Conservation (phyloP, 1,140 invertebrate genomes). For the Holcopasites calliopsidis region DNA sequence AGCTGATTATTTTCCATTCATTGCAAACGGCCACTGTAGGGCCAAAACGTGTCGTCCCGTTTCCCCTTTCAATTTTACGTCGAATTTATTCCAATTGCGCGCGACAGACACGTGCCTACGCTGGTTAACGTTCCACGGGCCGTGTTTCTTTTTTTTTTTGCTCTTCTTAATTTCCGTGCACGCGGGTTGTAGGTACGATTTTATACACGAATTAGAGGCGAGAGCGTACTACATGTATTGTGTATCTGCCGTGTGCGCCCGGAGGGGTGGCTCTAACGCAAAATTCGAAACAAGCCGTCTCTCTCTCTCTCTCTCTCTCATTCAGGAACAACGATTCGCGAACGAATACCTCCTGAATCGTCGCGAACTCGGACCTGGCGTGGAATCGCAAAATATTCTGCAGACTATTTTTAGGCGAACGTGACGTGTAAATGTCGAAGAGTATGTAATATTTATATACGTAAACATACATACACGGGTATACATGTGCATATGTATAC, state of each 20-base stretch:
- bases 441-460: constrained; percentile 60
- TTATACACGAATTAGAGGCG: constrained; percentile 22
- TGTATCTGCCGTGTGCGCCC: constrained; percentile 18
- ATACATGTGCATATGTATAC: constrained; percentile 62
- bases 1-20: constrained; percentile 68
- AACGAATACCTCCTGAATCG: not conserved
- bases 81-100: not conserved
- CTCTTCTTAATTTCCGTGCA: not conserved
- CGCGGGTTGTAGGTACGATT: constrained; percentile 3
- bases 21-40: constrained; percentile 48
- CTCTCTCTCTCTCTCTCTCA: too few relatives aligned
- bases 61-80: not conserved
- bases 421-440: constrained; percentile 48
- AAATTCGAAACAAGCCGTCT: constrained; percentile 8
- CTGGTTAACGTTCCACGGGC: not conserved
- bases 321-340: constrained; percentile 1
- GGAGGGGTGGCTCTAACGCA: constrained; percentile 33
- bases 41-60: constrained; percentile 21
- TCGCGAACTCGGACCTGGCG: constrained; percentile 4
- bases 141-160: not conserved
- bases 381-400: constrained; percentile 55
- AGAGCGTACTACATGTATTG: constrained; percentile 16
- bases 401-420: constrained; percentile 45
- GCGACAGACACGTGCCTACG: too few relatives aligned
- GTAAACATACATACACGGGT: constrained; percentile 59